Evolutionary conservation across 2,797 vertebrate species (phyloP), one percentile per base, ranked within the genome.

Genomic region (Enteromius unitaeniatus): DNA sequence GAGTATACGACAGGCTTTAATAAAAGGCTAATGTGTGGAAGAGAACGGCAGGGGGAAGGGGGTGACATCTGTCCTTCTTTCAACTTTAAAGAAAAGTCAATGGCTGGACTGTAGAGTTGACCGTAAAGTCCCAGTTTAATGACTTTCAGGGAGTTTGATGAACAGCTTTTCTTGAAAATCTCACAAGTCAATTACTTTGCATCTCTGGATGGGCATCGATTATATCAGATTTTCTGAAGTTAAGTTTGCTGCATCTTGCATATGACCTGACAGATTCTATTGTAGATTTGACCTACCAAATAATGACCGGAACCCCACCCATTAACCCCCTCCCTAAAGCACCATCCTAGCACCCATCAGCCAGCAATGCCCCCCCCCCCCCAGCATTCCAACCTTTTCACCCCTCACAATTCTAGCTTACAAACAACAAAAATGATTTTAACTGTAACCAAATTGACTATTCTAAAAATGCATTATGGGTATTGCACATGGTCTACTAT

Each of bases 1-100:
- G 90, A 83, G 92, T 93, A 91, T 93, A 93, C 90, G 84, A 93
- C 93, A 85, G 88, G 92, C 82, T 93, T 94, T 93, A 92, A 89
- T 90, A 90, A 84, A 84, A 84, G 82, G 65, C 67, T 78, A 84
- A 84, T 78, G 89, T 86, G 89, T 91, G 90, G 78, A 92, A 88
- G 91, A 89, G 87, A 67, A 88, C 90, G 90, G 90, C 73, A 85
- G 86, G 89, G 91, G 91, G 86, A 76, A 84, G 89, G 93, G 93
- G 90, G 84, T 83, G 87, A 91, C 91, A 90, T 91, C 91, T 93
- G 91, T 93, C 88, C 75, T 83, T 69, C 74, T 84, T 84, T 84
- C 42, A 84, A 78, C 82, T 84, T 78, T 78, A 40, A 67, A 70
- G 67, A 53, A 51, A 91, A 78, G 75, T 84, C 82, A 72, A 40